A percentile compares a stretch with the other conserved stretches of the same genome.
These are phyloP conservation scores for Acanthornis magna DNA, from an alignment of 2,797 vertebrate species.

Conservation along the genomic window DNA sequence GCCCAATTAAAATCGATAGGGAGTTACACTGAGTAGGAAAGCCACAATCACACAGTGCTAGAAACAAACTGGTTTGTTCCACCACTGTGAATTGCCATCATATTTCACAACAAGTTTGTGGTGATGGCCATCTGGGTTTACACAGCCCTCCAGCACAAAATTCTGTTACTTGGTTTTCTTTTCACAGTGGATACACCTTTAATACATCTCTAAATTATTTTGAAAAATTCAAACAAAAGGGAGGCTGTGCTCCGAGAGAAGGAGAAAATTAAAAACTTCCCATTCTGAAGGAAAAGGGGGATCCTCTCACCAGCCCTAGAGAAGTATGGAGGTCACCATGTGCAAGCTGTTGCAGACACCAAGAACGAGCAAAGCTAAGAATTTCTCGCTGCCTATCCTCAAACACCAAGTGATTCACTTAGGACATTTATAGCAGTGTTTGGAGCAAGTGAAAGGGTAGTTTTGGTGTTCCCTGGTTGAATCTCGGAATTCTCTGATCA, in stretches of 20 bases:
- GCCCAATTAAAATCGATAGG: neutral
- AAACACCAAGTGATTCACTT: neutral
- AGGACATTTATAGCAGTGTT: neutral
- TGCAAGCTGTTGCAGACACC: neutral
- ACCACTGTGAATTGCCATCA: neutral
- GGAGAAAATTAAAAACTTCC: neutral
- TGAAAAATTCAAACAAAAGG: neutral
- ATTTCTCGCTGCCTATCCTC: neutral
- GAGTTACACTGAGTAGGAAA: neutral
- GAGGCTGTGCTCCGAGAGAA: neutral
- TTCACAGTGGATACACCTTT: neutral
- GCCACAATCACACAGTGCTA: neutral
- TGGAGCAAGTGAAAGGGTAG: neutral
- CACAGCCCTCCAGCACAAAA: neutral
- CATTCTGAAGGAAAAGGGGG: neutral
- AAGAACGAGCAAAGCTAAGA: neutral
- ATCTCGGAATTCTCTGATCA: neutral
- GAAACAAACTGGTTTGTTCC: neutral
- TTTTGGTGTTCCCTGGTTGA: neutral
- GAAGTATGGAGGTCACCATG: neutral
- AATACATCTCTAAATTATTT: neutral
- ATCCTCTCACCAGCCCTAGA: neutral
- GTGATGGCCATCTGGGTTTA: neutral
- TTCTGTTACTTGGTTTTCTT: neutral
- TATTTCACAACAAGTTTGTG: neutral